phyloP scores from a whole-genome alignment of 2,113 vertebrate genomes.

The Brachirus orientalis region DNA sequence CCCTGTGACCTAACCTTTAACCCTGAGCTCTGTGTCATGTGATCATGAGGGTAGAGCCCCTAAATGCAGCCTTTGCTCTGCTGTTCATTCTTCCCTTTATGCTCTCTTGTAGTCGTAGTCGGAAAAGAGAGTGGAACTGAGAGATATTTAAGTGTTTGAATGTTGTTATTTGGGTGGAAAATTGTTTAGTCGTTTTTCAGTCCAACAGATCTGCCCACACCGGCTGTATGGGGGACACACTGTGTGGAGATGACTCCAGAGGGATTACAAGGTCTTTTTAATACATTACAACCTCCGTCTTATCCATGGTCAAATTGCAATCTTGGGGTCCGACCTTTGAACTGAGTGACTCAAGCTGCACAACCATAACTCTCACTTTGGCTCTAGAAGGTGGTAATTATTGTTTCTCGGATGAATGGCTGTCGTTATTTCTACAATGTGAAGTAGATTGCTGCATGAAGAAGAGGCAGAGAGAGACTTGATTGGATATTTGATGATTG shows the following conservation, averaged over 20 bases:
- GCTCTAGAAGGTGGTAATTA: slow-evolving; percentile 20
- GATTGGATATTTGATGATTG: slow-evolving; percentile 7
- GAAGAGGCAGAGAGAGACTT: background rate
- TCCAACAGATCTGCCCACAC: accelerated
- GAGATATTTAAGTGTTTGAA: no score
- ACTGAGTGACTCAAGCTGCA: slow-evolving; percentile 35
- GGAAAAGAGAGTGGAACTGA: background rate
- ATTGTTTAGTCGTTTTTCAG: no score
- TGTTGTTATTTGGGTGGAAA: no score
- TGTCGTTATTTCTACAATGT: background rate
- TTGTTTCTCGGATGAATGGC: slow-evolving; percentile 4
- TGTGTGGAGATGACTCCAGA: slow-evolving; percentile 14
- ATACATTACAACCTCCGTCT: slow-evolving; percentile 26
- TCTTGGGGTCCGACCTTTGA: slow-evolving; percentile 63
- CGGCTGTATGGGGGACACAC: background rate
- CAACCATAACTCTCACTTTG: slow-evolving; percentile 38
- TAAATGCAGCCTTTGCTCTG: background rate
- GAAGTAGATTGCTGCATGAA: background rate
- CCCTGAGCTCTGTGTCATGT: slow-evolving; percentile 58
- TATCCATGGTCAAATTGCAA: slow-evolving; percentile 46
- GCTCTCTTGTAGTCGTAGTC: background rate
- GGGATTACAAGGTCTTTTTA: slow-evolving; percentile 44
- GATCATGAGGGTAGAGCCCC: slow-evolving; percentile 17
- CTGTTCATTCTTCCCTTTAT: background rate
- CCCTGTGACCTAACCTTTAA: slow-evolving; percentile 77